Conservation (phyloP, 2,797 vertebrate genomes). For the Heterohyrax brucei region DNA sequence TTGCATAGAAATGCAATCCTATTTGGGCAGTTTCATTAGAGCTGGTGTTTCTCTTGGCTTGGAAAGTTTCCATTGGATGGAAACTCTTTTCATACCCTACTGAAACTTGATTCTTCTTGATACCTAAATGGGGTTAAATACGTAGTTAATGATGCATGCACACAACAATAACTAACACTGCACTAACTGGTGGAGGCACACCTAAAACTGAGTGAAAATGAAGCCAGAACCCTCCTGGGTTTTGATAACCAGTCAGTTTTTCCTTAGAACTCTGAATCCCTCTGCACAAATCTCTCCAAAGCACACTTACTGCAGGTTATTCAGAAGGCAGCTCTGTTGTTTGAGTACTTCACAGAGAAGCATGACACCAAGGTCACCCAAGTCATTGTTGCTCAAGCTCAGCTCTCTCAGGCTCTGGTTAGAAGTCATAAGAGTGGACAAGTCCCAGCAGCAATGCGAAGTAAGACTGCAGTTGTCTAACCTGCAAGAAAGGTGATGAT, state of each 20-base stretch:
- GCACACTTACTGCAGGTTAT: conserved; percentile 88
- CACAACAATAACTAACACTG: not conserved
- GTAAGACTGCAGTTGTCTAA: conserved; percentile 90
- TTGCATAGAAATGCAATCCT: not conserved
- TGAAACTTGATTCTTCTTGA: not conserved
- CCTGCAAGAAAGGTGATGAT: conserved; percentile 77
- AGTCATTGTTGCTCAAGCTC: conserved; percentile 89
- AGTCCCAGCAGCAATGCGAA: conserved; percentile 86
- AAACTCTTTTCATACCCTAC: not conserved
- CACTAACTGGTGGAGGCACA: not conserved
- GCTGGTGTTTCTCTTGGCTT: not conserved
- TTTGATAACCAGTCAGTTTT: not conserved
- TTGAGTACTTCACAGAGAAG: conserved; percentile 89
- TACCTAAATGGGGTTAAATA: not conserved
- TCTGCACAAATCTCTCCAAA: not conserved
- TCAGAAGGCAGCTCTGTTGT: conserved; percentile 87
- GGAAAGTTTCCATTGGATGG: no score
- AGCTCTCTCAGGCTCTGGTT: conserved; percentile 87
- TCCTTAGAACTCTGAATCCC: not conserved
- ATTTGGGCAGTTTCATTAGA: not conserved
- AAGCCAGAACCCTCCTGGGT: not conserved
- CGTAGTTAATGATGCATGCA: not conserved
- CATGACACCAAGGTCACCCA: conserved; percentile 87
- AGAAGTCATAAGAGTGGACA: conserved; percentile 86
- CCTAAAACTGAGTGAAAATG: not conserved